phyloP scores from a whole-genome alignment of 1,140 invertebrate species.

The Lordiphosa clarofinis region DNA sequence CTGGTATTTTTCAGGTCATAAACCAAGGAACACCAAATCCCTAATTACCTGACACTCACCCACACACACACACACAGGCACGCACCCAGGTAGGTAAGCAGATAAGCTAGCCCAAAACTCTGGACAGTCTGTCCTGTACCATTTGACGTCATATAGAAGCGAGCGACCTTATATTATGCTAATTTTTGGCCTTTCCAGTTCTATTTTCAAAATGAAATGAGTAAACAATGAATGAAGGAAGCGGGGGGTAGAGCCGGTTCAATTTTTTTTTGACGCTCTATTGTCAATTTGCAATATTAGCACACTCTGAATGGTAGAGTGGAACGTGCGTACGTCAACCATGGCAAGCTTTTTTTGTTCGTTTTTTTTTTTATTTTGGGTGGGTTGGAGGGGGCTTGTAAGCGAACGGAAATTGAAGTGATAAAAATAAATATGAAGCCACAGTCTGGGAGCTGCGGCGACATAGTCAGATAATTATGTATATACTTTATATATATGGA shows the following conservation, averaged over 20 bases:
- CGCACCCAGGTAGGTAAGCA: not conserved
- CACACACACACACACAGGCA: not conserved
- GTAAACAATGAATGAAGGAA: slow-evolving; percentile 20
- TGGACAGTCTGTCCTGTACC: slow-evolving; percentile 13
- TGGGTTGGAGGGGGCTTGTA: slow-evolving; percentile 19
- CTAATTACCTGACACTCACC: slow-evolving; percentile 7
- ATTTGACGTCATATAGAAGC: slow-evolving; percentile 22
- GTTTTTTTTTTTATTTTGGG: not conserved
- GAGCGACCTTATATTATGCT: slow-evolving; percentile 54
- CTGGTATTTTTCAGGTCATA: slow-evolving; percentile 14
- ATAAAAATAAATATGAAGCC: slow-evolving; percentile 54
- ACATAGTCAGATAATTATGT: slow-evolving; percentile 16
- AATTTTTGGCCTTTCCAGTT: slow-evolving; percentile 25
- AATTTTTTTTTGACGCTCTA: slow-evolving; percentile 34
- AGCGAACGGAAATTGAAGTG: slow-evolving; percentile 54
- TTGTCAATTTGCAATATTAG: slow-evolving; percentile 56
- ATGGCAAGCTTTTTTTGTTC: slow-evolving; percentile 21
- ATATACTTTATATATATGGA: slow-evolving; percentile 5
- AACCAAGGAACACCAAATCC: slow-evolving; percentile 2
- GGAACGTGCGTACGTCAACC: slow-evolving; percentile 39
- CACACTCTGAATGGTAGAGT: slow-evolving; percentile 28
- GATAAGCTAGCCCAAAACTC: not conserved
- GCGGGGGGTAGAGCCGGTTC: slow-evolving; percentile 24
- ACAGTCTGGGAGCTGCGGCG: slow-evolving; percentile 16
- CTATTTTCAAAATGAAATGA: slow-evolving; percentile 41